These are phyloP conservation scores for Trachelus stipa DNA, from an alignment of 2,888 invertebrate species.

Conservation along the genomic window DNA sequence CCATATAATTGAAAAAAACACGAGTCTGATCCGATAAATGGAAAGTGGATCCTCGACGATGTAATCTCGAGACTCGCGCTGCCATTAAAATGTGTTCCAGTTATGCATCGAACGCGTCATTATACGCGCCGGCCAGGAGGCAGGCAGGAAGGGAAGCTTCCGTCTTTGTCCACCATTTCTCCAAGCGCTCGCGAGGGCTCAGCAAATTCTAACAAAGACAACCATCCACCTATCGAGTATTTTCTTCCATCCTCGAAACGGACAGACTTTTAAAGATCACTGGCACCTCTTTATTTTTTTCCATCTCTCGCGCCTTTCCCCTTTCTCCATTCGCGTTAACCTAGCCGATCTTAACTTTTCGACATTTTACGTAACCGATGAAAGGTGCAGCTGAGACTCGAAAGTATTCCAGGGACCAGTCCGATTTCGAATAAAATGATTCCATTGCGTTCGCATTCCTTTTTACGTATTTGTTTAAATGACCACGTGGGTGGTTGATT, in stretches of 20 bases:
- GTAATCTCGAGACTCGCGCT: not conserved
- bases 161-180: not conserved
- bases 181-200: not conserved
- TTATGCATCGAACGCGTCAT: not conserved
- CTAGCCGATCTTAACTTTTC: not conserved
- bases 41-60: not conserved
- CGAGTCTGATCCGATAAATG: not conserved
- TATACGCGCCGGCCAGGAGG: not conserved
- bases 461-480: not conserved
- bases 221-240: not conserved
- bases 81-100: not conserved
- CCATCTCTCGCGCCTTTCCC: not conserved
- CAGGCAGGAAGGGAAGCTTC: not conserved
- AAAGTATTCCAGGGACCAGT: not conserved
- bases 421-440: not conserved
- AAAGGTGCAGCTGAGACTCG: not conserved
- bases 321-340: not conserved
- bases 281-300: not conserved
- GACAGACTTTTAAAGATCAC: not conserved
- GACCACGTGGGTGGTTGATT: not conserved
- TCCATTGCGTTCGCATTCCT: not conserved
- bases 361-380: not conserved
- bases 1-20: not conserved
- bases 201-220: not conserved
- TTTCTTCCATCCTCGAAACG: not conserved